A percentile compares a stretch with the other conserved stretches of the same genome.
Conservation (phyloP, 2,797 vertebrate genomes). For the Manis pentadactyla region DNA sequence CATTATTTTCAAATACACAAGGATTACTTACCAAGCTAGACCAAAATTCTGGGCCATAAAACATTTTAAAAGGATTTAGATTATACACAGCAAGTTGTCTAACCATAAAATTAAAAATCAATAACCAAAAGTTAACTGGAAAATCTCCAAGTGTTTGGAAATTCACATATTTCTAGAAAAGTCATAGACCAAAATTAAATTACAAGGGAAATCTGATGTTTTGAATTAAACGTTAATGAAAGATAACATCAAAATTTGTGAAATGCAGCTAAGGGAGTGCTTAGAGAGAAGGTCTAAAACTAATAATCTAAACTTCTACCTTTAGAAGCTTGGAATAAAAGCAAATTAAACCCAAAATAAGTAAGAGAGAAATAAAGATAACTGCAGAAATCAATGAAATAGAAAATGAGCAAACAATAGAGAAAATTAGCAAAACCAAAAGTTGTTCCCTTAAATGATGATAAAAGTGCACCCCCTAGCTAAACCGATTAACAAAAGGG, state of each 20-base stretch:
- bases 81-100: conserved; percentile 59
- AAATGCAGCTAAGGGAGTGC: conserved; percentile 38
- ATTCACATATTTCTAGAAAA: conserved; percentile 64
- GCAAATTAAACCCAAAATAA: conserved; percentile 59
- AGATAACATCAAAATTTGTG: conserved; percentile 43
- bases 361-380: conserved; percentile 48
- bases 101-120: conserved; percentile 60
- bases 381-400: conserved; percentile 9
- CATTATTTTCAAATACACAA: conserved; percentile 73
- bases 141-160: conserved; percentile 56
- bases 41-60: conserved; percentile 53
- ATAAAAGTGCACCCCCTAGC: neutral
- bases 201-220: conserved; percentile 61
- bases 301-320: conserved; percentile 36
- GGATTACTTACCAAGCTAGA: conserved; percentile 60
- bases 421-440: conserved; percentile 54
- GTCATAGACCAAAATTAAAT: conserved; percentile 58
- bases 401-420: conserved; percentile 37
- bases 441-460: conserved; percentile 52
- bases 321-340: conserved; percentile 47
- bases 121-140: conserved; percentile 60
- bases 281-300: conserved; percentile 54
- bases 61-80: conserved; percentile 66
- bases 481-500: conserved; percentile 30
- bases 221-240: conserved; percentile 59